Percentiles rank a stretch among this genome's conserved stretches.
These are phyloP conservation scores for Aradus depressus DNA, from an alignment of 2,888 invertebrate species.

Conservation along the genomic window DNA sequence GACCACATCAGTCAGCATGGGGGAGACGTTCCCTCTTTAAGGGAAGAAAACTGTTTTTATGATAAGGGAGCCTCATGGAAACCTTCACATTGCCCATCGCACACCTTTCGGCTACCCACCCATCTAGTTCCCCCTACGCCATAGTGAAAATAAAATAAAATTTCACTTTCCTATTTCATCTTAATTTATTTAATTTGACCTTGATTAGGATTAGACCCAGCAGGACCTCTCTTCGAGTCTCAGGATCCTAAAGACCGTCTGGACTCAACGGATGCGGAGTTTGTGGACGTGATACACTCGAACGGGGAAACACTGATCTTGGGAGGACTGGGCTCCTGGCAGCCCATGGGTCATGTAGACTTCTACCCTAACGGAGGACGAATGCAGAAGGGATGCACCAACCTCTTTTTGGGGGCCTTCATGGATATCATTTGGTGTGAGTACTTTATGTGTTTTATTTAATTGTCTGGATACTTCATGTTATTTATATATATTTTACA, in stretches of 20 bases:
- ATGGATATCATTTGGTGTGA: slow-evolving; percentile 79
- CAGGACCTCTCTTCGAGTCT: slow-evolving; percentile 82
- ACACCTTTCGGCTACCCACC: too few species aligned
- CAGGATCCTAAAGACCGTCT: slow-evolving; percentile 75
- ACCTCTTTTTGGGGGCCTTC: slow-evolving; percentile 82
- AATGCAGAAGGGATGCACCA: slow-evolving; percentile 84
- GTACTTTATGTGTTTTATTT: slow-evolving; percentile 33
- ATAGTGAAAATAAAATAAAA: not conserved
- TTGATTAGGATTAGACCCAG: slow-evolving; percentile 66
- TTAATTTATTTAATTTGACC: slow-evolving; percentile 2
- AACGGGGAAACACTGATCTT: slow-evolving; percentile 86
- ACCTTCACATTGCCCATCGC: too few species aligned
- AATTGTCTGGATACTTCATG: not conserved
- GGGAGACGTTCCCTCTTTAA: too few species aligned
- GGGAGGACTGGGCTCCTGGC: slow-evolving; percentile 80
- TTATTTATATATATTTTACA: not conserved
- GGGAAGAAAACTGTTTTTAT: too few species aligned
- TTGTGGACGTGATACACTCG: slow-evolving; percentile 87
- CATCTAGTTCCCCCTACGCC: too few species aligned
- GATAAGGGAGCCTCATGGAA: too few species aligned
- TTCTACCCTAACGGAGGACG: slow-evolving; percentile 87
- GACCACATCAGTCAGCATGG: too few species aligned
- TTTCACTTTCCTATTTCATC: not conserved
- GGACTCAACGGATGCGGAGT: slow-evolving; percentile 73
- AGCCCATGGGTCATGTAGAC: slow-evolving; percentile 85